These are phyloP conservation scores for Stictocephala bisonia DNA, from an alignment of 2,888 invertebrate genomes.

Conservation along the genomic window DNA sequence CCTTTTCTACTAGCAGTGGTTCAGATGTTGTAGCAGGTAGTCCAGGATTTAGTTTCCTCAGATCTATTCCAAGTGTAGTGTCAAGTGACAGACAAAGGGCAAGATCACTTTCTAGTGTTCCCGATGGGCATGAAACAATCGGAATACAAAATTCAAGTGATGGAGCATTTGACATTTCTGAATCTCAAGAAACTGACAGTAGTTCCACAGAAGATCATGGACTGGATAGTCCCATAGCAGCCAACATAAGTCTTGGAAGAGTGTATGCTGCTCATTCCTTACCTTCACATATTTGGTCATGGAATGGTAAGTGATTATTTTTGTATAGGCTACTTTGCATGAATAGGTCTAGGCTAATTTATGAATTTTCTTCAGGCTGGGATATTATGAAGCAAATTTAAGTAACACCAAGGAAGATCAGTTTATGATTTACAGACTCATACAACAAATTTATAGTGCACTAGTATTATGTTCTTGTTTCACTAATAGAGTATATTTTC, in stretches of 20 bases:
- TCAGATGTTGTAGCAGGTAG: slow-evolving; percentile 72
- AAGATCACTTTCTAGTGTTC: slow-evolving; percentile 84
- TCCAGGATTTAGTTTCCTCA: slow-evolving; percentile 75
- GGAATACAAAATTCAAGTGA: slow-evolving; percentile 70
- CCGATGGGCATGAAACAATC: slow-evolving; percentile 76
- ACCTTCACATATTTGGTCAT: slow-evolving; percentile 92
- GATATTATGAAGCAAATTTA: too few relatives aligned
- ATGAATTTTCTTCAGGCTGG: too few relatives aligned
- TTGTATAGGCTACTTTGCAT: neutral
- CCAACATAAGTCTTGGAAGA: slow-evolving; percentile 74
- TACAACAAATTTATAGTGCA: too few relatives aligned
- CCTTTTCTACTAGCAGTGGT: slow-evolving; percentile 80
- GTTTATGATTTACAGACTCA: too few relatives aligned
- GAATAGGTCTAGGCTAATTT: neutral
- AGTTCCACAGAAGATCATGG: slow-evolving; percentile 76
- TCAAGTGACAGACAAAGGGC: slow-evolving; percentile 85
- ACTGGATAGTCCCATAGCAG: slow-evolving; percentile 65
- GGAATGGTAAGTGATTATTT: slow-evolving; percentile 71
- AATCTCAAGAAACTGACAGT: slow-evolving; percentile 75
- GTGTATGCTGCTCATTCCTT: slow-evolving; percentile 90
- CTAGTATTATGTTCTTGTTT: too few relatives aligned
- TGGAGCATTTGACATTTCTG: slow-evolving; percentile 73
- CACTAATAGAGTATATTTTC: too few relatives aligned
- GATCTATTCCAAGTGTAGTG: slow-evolving; percentile 77
- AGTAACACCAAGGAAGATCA: too few relatives aligned